A percentile compares a stretch with the other conserved stretches of the same genome.
These are phyloP conservation scores for Trypoxylus dichotomus DNA, from an alignment of 1,140 invertebrate species.

Conservation along the genomic window DNA sequence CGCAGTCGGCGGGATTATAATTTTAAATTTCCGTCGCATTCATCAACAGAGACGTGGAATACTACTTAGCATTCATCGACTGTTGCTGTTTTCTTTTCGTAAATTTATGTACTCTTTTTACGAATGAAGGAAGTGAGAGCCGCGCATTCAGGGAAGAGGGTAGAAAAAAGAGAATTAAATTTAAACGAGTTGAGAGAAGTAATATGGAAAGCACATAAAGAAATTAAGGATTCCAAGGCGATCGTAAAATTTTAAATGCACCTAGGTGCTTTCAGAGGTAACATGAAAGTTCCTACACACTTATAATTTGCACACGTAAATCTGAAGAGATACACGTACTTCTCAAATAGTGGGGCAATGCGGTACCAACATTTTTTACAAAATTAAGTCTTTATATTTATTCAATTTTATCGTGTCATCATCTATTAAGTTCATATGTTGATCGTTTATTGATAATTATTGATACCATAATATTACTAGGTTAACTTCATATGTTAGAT, in stretches of 20 bases:
- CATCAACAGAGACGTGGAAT: slow-evolving; percentile 21
- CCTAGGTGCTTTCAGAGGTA: no score
- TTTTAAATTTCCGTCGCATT: slow-evolving; percentile 22
- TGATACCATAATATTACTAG: no score
- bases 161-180: neutral
- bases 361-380: no score
- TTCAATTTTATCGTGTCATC: no score
- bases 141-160: neutral
- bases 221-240: neutral
- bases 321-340: no score
- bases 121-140: neutral
- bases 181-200: neutral
- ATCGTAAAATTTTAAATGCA: slow-evolving; percentile 10
- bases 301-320: no score
- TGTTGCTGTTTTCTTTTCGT: slow-evolving; percentile 13
- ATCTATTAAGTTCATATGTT: no score
- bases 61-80: slow-evolving; percentile 21
- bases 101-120: slow-evolving; percentile 23
- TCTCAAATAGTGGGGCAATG: no score
- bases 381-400: no score
- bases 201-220: neutral
- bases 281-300: no score
- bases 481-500: no score
- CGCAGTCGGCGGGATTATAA: neutral
- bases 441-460: no score